Base-by-base conservation (phyloP, 2,113 vertebrate species). In the Spea bombifrons region DNA sequence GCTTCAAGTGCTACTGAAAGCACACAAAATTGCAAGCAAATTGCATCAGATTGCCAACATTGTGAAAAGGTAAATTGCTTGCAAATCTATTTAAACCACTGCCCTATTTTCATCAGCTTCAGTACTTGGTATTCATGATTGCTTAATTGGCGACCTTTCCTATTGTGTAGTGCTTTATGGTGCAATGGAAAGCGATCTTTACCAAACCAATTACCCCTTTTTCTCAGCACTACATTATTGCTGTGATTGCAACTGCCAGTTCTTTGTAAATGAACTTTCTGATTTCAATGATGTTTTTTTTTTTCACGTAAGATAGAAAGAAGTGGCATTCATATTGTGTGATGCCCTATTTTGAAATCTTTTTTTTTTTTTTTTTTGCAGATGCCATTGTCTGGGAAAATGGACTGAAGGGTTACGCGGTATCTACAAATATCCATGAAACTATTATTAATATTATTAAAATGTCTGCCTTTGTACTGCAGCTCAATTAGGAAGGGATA, bases 11-110 rank as follows among this genome's bases (percentile, higher is more conserved):
- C 94, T 94, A 95, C 96, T 99, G 97, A 99, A 99, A 98, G 97
- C 96, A 93, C 92, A 95, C 95, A 94, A 99, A 99, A 99, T 99
- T 98, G 97, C 97, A 95, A 97, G 96, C 97, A 99, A 99, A 99
- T 99, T 99, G 97, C 97, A 99, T 99, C 96, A 99, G 97, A 99
- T 98, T 99, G 97, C 97, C 97, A 98, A 99, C 97, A 99, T 98
- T 99, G 97, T 99, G 97, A 98, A 98, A 99, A 99, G 97, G 96
- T 98, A 99, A 99, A 99, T 98, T 98, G 97, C 97, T 99, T 98
- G 97, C 96, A 99, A 98, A 99, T 99, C 97, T 99, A 98, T 99
- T 99, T 99, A 98, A 99, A 99, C 97, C 97, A 96, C 96, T 97
- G 97, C 95, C 97, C 97, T 98, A 98, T 98, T 99, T 99, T 99